Conservation (phyloP, 1,140 invertebrate species). For the Mactra quadrangularis region DNA sequence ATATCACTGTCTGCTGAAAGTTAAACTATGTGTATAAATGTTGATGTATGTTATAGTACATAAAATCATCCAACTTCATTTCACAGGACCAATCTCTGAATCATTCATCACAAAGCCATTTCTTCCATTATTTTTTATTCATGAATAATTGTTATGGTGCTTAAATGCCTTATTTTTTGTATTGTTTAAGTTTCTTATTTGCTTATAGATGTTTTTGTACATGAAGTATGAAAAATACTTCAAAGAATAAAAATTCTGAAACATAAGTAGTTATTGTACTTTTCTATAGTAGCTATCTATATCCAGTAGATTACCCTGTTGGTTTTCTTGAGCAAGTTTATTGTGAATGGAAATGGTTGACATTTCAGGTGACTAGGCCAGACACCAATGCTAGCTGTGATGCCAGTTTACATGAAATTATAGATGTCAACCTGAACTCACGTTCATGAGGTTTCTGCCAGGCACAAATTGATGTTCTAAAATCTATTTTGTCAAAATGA, state of each 20-base stretch:
- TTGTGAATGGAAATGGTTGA: too few relatives aligned
- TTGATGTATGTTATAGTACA: too few relatives aligned
- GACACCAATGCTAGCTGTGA: too few relatives aligned
- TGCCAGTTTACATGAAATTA: too few relatives aligned
- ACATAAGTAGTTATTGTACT: background rate
- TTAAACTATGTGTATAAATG: too few relatives aligned
- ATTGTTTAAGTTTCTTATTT: background rate
- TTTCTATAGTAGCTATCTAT: background rate
- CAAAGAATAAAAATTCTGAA: constrained; percentile 3
- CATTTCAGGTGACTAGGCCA: too few relatives aligned
- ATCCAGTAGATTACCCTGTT: background rate
- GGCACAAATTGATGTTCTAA: too few relatives aligned
- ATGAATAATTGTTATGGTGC: constrained; percentile 31
- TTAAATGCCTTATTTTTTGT: constrained; percentile 12
- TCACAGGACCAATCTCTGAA: constrained; percentile 29
- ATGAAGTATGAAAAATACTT: constrained; percentile 11
- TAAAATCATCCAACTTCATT: constrained; percentile 32
- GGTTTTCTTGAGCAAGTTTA: too few relatives aligned
- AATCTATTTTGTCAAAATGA: too few relatives aligned
- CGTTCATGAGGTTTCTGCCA: too few relatives aligned
- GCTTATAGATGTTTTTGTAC: constrained; percentile 19
- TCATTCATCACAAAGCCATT: constrained; percentile 39
- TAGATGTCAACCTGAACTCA: too few relatives aligned
- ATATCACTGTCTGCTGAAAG: too few relatives aligned
- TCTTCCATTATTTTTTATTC: background rate